Base-by-base conservation (phyloP, 2,888 invertebrate species). In the Plagodis dolabraria region DNA sequence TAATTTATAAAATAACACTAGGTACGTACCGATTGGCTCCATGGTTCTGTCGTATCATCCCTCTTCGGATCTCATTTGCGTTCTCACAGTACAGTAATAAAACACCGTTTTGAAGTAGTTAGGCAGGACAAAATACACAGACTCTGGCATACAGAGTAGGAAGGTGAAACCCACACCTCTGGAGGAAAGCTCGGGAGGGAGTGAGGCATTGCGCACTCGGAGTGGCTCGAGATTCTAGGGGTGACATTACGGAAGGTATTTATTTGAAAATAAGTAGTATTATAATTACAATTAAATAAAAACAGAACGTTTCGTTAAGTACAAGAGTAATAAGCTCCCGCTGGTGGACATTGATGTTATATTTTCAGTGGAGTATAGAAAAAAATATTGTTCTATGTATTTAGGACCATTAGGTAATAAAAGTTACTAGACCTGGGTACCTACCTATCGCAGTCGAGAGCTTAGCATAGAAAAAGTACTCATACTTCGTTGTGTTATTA, bases 171-270 rank as follows among this genome's bases (percentile, higher is more conserved):
- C 59, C 69, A 61, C 62, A 60, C 67, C 72, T 70, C 77, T 69
- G 74, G 71, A 74, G 79, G 82, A 77, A 82, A 78, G 87, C 80
- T 79, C 72, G 76, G 67, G 70, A 74, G 77, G 81, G 82, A 90
- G 81, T 88, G 92, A 88, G 86, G 81, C 72, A 80, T 73, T 80
- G 86, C 91, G 91, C 88, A 89, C 73, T 81, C 76, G 78, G 76
- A 70, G 63, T 72, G 71, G 76, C 76, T 73, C 73, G 63, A 70
- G 70, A 67, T 52, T 34, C 46, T 81, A 91, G 90, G 90, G 91
- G 67, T 90, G 80, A 50, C 81, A 65, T 68, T 53, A 62, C 35
- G 10, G 22, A 22, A 45, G 7, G 8, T 8, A 38, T 38, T 38
- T 38, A 38, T 38, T 38, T 38, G 38, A 8, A 38, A 38, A 38